Percentiles rank a stretch among this genome's conserved stretches.
These are phyloP conservation scores for Aricia agestis DNA, from an alignment of 1,140 invertebrate species.

Conservation along the genomic window DNA sequence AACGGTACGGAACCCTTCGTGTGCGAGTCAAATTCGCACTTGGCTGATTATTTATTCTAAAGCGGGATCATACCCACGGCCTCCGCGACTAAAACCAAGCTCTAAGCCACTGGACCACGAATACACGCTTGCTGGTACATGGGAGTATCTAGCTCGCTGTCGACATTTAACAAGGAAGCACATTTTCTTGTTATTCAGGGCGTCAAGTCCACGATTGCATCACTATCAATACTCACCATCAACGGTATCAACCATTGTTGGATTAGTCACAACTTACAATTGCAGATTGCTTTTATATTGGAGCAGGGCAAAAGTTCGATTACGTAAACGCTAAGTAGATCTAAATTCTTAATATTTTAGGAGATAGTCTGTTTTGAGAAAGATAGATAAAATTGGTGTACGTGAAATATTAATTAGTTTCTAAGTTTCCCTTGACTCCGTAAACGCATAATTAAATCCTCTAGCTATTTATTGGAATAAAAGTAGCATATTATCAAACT, in stretches of 20 bases:
- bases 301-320: background rate
- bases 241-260: background rate
- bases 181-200: background rate
- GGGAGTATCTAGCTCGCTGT: background rate
- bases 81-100: background rate
- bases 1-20: too few species aligned
- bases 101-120: background rate
- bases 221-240: background rate
- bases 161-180: background rate
- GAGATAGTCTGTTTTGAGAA: too few species aligned
- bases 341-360: too few species aligned
- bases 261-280: background rate
- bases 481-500: too few species aligned
- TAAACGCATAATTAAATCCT: too few species aligned
- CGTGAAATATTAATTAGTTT: too few species aligned
- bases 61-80: too few species aligned
- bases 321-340: background rate
- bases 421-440: too few species aligned
- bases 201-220: background rate
- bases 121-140: background rate
- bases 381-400: too few species aligned
- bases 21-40: too few species aligned
- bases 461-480: too few species aligned
- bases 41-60: too few species aligned
- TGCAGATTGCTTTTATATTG: background rate